phyloP scores from a whole-genome alignment of 2,888 invertebrate species.

The Ischnus inquisitorius region DNA sequence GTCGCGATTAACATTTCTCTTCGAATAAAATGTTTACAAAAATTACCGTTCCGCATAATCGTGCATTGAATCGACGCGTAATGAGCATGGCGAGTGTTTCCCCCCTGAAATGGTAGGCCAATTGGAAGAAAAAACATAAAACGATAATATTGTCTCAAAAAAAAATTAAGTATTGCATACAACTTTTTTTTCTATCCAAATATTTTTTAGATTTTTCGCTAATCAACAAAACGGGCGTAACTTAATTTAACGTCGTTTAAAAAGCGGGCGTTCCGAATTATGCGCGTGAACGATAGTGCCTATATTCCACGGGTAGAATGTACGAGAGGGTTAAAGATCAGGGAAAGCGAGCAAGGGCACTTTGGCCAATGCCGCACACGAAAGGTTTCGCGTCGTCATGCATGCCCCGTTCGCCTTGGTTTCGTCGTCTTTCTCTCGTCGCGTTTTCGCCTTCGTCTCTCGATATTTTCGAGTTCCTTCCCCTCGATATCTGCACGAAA shows the following conservation, averaged over 20 bases:
- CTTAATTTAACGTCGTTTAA: slow-evolving; percentile 6
- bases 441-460: slow-evolving; percentile 44
- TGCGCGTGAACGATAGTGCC: background rate
- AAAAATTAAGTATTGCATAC: no score
- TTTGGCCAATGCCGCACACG: slow-evolving; percentile 75
- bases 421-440: slow-evolving; percentile 61
- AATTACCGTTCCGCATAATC: no score
- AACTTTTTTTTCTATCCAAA: no score
- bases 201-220: no score
- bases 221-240: no score
- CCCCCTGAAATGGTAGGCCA: no score
- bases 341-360: slow-evolving; percentile 76
- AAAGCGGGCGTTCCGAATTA: background rate
- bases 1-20: background rate
- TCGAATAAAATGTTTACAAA: no score
- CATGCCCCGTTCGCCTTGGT: slow-evolving; percentile 35
- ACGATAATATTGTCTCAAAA: no score
- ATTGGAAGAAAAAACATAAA: no score
- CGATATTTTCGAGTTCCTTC: slow-evolving; percentile 63
- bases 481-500: slow-evolving; percentile 65
- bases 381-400: slow-evolving; percentile 68
- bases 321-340: slow-evolving; percentile 75
- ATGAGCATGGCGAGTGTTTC: no score
- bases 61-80: no score
- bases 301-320: slow-evolving; percentile 2